Evolutionary conservation across 2,797 vertebrate species (phyloP).

Genomic region (Pseudomugil tenellus): DNA sequence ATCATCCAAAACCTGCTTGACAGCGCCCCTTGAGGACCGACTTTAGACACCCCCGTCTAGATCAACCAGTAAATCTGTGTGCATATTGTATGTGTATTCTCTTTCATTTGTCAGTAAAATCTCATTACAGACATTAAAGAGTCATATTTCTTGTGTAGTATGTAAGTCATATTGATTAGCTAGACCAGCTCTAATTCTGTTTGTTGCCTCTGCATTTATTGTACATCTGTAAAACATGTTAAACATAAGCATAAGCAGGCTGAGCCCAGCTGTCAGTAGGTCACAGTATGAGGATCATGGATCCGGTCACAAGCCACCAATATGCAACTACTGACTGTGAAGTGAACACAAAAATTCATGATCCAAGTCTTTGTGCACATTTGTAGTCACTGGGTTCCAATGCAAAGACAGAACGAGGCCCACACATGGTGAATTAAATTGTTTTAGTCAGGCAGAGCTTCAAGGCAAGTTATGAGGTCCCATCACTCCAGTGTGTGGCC

Average conservation of each 20-base stretch:
- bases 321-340: slow-evolving; percentile 53
- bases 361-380: slow-evolving; percentile 54
- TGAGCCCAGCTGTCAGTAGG: slow-evolving; percentile 43
- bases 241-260: slow-evolving; percentile 47
- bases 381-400: slow-evolving; percentile 54
- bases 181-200: slow-evolving; percentile 34
- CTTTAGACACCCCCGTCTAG: too few species aligned
- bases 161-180: slow-evolving; percentile 43
- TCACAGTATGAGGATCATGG: slow-evolving; percentile 18
- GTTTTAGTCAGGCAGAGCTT: slow-evolving; percentile 50
- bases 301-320: slow-evolving; percentile 43
- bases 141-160: slow-evolving; percentile 35
- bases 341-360: slow-evolving; percentile 39
- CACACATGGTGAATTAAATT: slow-evolving; percentile 53
- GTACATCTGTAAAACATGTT: slow-evolving; percentile 32
- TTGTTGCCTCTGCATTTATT: slow-evolving; percentile 30
- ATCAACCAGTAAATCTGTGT: too few species aligned
- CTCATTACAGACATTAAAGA: slow-evolving; percentile 28
- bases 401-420: slow-evolving; percentile 59
- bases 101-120: slow-evolving; percentile 38
- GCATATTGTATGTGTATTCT: background rate
- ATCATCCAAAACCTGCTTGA: too few species aligned
- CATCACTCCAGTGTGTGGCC: slow-evolving; percentile 86
- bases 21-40: too few species aligned
- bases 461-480: slow-evolving; percentile 69